Evolutionary conservation across 2,113 vertebrate species (phyloP).

Genomic region (Xiphias gladius): DNA sequence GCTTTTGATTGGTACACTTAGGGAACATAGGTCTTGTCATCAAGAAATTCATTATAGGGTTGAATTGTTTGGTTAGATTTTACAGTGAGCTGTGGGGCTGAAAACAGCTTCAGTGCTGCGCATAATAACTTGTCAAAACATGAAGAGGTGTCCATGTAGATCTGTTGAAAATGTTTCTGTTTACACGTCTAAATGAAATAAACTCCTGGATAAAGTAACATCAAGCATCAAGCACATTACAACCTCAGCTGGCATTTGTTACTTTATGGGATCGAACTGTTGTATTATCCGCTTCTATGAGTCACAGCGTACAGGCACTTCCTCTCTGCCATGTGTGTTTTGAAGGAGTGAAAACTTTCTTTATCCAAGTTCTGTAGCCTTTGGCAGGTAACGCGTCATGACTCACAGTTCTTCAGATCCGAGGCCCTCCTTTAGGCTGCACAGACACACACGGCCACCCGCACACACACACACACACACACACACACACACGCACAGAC

Average conservation of each 20-base stretch:
- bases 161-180: neutral
- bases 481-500: neutral
- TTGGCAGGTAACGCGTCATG: conserved; percentile 59
- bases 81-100: neutral
- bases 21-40: neutral
- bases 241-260: conserved; percentile 12
- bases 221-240: neutral
- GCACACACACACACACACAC: conserved; percentile 5
- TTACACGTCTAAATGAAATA: neutral
- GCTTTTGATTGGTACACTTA: neutral
- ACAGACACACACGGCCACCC: conserved; percentile 17
- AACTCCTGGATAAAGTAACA: neutral
- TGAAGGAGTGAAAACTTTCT: conserved; percentile 48
- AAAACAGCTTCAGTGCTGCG: neutral
- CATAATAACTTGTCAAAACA: neutral
- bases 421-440: conserved; percentile 25
- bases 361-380: conserved; percentile 54
- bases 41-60: neutral
- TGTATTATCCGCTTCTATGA: conserved; percentile 10
- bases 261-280: neutral
- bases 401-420: conserved; percentile 46
- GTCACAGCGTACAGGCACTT: neutral
- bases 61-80: neutral
- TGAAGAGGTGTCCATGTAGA: neutral
- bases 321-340: conserved; percentile 26